A percentile compares a stretch with the other conserved stretches of the same genome.
Evolutionary conservation across 2,113 vertebrate species (phyloP).

Genomic region (Taxidea taxus): DNA sequence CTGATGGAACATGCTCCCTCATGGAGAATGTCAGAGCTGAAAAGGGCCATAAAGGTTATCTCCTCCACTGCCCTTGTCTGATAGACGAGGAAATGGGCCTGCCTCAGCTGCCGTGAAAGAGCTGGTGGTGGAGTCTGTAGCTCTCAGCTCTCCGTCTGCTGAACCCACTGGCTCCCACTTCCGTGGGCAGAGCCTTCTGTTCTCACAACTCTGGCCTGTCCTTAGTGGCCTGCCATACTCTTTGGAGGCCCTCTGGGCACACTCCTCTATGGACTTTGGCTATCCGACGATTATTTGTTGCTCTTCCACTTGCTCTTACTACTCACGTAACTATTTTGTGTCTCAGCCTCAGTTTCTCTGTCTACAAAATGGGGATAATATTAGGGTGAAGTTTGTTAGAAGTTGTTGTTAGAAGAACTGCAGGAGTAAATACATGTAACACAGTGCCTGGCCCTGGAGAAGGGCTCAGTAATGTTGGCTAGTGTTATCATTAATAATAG

Average conservation of each 20-base stretch:
- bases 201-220: neutral
- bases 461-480: neutral
- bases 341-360: neutral
- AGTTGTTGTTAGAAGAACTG: neutral
- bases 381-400: neutral
- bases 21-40: conserved; percentile 56
- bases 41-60: conserved; percentile 41
- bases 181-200: neutral
- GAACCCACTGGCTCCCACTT: neutral
- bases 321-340: neutral
- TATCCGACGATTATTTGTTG: neutral
- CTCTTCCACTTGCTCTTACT: neutral
- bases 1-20: conserved; percentile 59
- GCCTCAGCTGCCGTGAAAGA: neutral
- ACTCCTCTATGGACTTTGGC: neutral
- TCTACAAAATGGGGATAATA: neutral
- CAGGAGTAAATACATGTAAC: neutral
- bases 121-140: neutral
- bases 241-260: neutral
- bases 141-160: neutral
- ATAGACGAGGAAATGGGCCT: neutral
- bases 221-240: neutral
- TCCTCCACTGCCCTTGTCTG: neutral
- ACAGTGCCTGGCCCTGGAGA: neutral
- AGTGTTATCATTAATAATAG: neutral